Evolutionary conservation across 2,797 vertebrate species (phyloP).

Genomic region (Artibeus jamaicensis): DNA sequence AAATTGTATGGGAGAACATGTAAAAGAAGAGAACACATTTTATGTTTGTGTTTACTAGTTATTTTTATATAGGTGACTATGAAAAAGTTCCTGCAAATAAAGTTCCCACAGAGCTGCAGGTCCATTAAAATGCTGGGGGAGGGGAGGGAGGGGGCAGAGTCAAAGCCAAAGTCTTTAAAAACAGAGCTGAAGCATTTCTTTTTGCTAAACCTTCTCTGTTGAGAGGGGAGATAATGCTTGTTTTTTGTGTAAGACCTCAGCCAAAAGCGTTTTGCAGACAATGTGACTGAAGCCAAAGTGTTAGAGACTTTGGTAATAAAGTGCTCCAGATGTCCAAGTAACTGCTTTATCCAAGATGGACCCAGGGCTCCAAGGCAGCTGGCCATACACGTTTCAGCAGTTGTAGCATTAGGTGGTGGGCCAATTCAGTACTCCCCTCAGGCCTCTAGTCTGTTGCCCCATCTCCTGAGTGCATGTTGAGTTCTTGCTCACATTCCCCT

Average conservation of each 20-base stretch:
- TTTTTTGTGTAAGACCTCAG: not conserved
- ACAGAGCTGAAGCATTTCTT: not conserved
- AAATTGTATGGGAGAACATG: not conserved
- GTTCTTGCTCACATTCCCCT: not conserved
- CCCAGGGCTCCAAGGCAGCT: accelerated
- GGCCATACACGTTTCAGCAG: not conserved
- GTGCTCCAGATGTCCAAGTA: not conserved
- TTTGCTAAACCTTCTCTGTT: not conserved
- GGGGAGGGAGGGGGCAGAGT: accelerated
- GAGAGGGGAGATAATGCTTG: not conserved
- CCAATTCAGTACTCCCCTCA: accelerated
- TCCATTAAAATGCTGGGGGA: not conserved
- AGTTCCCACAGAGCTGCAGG: not conserved
- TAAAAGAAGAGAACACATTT: not conserved
- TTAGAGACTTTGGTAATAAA: not conserved
- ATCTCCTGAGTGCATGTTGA: not conserved
- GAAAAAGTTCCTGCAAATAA: not conserved
- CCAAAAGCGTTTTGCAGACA: not conserved
- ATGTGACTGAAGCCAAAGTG: not conserved
- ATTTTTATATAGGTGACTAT: not conserved
- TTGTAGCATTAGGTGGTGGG: accelerated
- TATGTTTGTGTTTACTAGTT: not conserved
- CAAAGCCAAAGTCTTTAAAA: not conserved
- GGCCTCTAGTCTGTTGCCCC: not conserved
- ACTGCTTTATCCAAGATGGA: not conserved